Percentiles rank a stretch among this genome's conserved stretches.
phyloP scores from a whole-genome alignment of 2,888 invertebrate species.

The Subacronicta megacephala region DNA sequence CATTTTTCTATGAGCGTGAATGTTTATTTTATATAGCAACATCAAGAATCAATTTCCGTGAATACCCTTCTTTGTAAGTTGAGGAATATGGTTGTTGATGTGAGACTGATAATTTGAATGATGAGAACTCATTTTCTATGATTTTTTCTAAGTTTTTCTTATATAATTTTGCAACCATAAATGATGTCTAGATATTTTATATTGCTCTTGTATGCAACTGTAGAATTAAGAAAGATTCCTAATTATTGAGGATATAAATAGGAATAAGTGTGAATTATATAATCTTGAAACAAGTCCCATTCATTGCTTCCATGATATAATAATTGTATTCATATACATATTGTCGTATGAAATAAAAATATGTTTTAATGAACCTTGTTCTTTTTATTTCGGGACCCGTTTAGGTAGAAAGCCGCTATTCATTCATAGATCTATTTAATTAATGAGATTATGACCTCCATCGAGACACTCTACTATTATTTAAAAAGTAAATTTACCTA shows the following conservation, averaged over 20 bases:
- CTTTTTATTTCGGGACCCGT: slow-evolving; percentile 42
- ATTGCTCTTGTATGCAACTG: slow-evolving; percentile 57
- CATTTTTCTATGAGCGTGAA: slow-evolving; percentile 53
- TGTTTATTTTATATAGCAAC: slow-evolving; percentile 67
- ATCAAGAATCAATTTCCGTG: slow-evolving; percentile 68
- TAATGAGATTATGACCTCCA: no score
- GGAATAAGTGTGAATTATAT: slow-evolving; percentile 56
- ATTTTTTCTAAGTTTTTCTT: slow-evolving; percentile 51
- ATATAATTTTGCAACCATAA: slow-evolving; percentile 51
- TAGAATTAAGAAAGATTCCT: slow-evolving; percentile 57
- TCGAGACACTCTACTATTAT: no score
- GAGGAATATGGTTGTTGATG: slow-evolving; percentile 71
- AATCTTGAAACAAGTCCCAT: slow-evolving; percentile 76
- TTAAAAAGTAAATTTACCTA: no score
- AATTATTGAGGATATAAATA: slow-evolving; percentile 45
- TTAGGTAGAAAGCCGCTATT: no score
- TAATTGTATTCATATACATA: slow-evolving; percentile 81
- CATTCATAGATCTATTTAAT: no score
- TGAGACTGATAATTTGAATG: slow-evolving; percentile 68
- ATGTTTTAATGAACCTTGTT: slow-evolving; percentile 68
- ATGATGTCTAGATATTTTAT: slow-evolving; percentile 47
- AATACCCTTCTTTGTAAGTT: slow-evolving; percentile 41
- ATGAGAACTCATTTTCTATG: slow-evolving; percentile 41
- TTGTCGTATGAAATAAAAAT: slow-evolving; percentile 80
- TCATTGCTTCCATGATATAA: slow-evolving; percentile 82